Evolutionary conservation across 2,113 vertebrate genomes (phyloP).

Genomic region (Sorex araneus): DNA sequence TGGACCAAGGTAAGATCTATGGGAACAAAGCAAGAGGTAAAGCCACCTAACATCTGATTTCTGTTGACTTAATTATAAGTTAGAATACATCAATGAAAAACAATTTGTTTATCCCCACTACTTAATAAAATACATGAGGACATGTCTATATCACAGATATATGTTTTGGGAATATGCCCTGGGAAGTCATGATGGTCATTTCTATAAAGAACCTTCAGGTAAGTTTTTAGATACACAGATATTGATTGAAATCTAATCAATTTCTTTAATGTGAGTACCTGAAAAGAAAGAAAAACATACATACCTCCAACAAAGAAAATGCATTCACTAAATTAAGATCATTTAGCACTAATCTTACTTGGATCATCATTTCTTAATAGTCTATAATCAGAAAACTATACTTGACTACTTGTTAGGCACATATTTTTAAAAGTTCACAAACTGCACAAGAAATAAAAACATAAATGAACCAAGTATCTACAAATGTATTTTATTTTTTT

Average conservation of each 20-base stretch:
- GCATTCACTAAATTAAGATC: background rate
- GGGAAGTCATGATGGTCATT: background rate
- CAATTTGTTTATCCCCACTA: background rate
- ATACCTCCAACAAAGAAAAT: background rate
- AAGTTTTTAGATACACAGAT: background rate
- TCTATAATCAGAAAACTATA: background rate
- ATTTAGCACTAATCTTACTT: background rate
- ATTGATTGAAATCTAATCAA: too few relatives aligned
- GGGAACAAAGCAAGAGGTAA: too few relatives aligned
- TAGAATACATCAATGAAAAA: background rate
- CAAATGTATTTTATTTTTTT: background rate
- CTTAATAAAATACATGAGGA: background rate
- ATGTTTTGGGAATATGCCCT: background rate
- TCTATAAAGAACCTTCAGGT: background rate
- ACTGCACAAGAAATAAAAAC: background rate
- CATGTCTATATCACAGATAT: fast-evolving
- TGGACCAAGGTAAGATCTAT: too few relatives aligned
- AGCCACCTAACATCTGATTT: background rate
- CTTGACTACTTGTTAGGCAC: background rate
- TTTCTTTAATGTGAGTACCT: background rate
- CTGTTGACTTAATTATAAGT: background rate
- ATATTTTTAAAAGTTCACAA: background rate
- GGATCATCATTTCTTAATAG: background rate
- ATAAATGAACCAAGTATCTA: background rate
- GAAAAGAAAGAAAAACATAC: background rate